Percentiles rank a stretch among this genome's conserved stretches.
Evolutionary conservation across 2,797 vertebrate species (phyloP).

Genomic region (Morelia viridis): DNA sequence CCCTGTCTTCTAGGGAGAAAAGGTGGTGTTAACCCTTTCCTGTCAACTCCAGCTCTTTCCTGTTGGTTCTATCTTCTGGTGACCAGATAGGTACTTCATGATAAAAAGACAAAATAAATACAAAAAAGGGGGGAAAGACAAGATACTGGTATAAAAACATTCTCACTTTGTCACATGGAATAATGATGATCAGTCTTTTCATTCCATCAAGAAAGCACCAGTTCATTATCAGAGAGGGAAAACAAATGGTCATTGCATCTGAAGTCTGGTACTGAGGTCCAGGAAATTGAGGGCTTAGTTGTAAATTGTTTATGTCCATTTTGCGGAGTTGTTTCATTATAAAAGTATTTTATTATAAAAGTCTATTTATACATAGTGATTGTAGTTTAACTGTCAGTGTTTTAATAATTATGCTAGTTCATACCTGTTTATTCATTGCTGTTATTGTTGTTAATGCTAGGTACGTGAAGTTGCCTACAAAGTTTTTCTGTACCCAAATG

Average conservation of each 20-base stretch:
- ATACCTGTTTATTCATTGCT: neutral
- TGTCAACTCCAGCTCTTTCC: neutral
- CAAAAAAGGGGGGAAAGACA: neutral
- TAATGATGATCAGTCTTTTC: neutral
- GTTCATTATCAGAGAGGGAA: neutral
- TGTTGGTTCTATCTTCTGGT: neutral
- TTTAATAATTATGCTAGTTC: neutral
- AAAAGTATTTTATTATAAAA: neutral
- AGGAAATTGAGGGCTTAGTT: neutral
- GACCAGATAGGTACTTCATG: neutral
- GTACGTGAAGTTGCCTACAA: constrained; percentile 95
- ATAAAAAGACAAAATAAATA: neutral
- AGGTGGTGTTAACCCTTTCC: neutral
- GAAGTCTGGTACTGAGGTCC: neutral
- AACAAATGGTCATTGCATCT: neutral
- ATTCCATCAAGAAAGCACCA: neutral
- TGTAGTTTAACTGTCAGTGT: neutral
- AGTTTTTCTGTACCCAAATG: constrained; percentile 89
- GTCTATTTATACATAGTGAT: neutral
- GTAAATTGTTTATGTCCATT: neutral
- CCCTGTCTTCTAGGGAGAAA: neutral
- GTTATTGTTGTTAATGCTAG: constrained; percentile 65
- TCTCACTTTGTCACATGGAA: neutral
- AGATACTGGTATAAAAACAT: neutral
- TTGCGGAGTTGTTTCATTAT: neutral